These are phyloP conservation scores for Perccottus glenii DNA, from an alignment of 2,113 vertebrate species.

Conservation along the genomic window DNA sequence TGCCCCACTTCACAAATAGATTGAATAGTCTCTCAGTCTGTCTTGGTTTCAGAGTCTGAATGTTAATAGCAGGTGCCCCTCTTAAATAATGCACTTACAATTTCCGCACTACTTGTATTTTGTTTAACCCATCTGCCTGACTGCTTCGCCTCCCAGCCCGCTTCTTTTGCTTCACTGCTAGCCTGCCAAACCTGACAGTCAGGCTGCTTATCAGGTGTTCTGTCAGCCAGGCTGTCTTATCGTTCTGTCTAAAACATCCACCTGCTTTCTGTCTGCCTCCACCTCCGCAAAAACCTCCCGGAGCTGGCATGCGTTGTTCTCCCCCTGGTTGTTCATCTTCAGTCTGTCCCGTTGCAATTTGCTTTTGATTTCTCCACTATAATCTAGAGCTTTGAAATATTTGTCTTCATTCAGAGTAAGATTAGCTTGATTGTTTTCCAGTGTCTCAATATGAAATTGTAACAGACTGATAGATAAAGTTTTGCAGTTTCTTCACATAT, in stretches of 20 bases:
- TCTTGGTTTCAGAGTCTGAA: slow-evolving; percentile 33
- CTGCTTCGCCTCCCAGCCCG: slow-evolving; percentile 17
- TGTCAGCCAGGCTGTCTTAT: slow-evolving; percentile 66
- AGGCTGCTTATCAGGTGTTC: slow-evolving; percentile 67
- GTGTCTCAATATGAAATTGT: slow-evolving; percentile 18
- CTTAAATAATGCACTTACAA: slow-evolving; percentile 37
- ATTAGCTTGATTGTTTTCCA: slow-evolving; percentile 40
- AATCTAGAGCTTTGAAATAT: slow-evolving; percentile 11
- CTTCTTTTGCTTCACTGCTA: slow-evolving; percentile 28
- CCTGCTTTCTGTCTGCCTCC: slow-evolving; percentile 70
- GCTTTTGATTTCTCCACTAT: slow-evolving; percentile 19
- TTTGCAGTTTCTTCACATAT: slow-evolving; percentile 34
- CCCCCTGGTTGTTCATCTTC: slow-evolving; percentile 12
- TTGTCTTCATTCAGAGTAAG: slow-evolving; percentile 1
- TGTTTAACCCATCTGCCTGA: slow-evolving; percentile 29
- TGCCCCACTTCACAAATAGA: slow-evolving; percentile 25
- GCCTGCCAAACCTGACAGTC: slow-evolving; percentile 71
- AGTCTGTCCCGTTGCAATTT: slow-evolving; percentile 13
- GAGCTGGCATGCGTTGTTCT: slow-evolving; percentile 29
- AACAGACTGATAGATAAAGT: slow-evolving; percentile 35
- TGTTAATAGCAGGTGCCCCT: slow-evolving; percentile 39
- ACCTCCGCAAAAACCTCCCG: slow-evolving; percentile 44
- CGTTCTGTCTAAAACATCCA: slow-evolving; percentile 65
- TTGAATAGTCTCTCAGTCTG: slow-evolving; percentile 32
- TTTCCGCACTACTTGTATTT: slow-evolving; percentile 33